These are phyloP conservation scores for Nebria brevicollis DNA, from an alignment of 2,888 invertebrate species.

Conservation along the genomic window DNA sequence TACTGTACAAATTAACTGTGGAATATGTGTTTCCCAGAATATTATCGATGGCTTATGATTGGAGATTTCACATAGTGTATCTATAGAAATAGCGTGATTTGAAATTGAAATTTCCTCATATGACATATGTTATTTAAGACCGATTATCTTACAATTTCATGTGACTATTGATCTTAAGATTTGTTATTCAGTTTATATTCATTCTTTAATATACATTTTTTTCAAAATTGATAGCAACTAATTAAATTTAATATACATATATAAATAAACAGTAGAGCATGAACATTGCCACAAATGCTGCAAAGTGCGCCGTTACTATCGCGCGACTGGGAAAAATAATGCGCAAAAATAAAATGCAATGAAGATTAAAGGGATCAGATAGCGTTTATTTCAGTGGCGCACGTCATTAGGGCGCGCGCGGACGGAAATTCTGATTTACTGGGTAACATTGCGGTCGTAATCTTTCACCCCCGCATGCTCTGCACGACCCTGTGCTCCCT, in stretches of 20 bases:
- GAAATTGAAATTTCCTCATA: not conserved
- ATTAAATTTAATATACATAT: not conserved
- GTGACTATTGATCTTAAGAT: not conserved
- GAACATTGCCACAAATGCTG: not conserved
- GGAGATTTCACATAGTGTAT: not conserved
- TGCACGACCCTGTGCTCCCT: not conserved
- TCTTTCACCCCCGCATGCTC: not conserved
- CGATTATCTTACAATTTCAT: not conserved
- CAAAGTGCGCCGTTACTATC: not conserved
- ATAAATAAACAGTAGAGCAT: not conserved
- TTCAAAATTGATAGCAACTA: no score
- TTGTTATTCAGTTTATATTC: no score
- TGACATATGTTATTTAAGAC: not conserved
- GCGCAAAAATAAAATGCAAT: conserved; percentile 1
- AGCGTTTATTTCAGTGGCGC: conserved; percentile 1
- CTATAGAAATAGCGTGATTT: not conserved
- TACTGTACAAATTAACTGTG: not conserved
- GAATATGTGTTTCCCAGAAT: not conserved
- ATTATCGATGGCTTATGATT: not conserved
- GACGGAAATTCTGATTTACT: not conserved
- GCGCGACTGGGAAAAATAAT: not conserved
- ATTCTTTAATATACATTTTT: no score
- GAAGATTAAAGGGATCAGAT: conserved; percentile 1
- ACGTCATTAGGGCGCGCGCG: conserved; percentile 1
- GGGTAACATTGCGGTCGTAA: not conserved